These are phyloP conservation scores for Porites evermanni DNA, from an alignment of 92 coral and sea anemone species.

Conservation along the genomic window DNA sequence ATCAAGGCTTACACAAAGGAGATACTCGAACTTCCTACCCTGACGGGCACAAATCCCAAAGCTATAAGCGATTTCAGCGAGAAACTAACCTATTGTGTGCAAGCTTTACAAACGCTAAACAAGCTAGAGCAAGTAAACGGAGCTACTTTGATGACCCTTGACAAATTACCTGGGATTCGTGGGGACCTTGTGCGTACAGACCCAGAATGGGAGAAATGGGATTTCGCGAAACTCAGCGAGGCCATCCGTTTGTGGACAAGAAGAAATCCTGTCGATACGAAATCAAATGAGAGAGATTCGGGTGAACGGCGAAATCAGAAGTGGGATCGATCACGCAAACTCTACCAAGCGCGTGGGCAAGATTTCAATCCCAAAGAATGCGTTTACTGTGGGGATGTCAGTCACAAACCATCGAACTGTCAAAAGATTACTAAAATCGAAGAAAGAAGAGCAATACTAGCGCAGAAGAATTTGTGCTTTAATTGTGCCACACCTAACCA, in stretches of 20 bases:
- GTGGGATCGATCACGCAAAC: constrained; percentile 11
- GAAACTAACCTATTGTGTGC: background rate
- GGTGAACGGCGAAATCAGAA: too few species aligned
- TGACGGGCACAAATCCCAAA: background rate
- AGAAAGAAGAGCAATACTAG: constrained; percentile 9
- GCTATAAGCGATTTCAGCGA: constrained; percentile 5
- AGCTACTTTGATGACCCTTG: too few species aligned
- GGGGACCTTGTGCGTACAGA: too few species aligned
- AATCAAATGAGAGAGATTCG: too few species aligned
- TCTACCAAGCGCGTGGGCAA: constrained; percentile 11
- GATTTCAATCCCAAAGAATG: constrained; percentile 10
- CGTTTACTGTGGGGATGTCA: constrained; percentile 3
- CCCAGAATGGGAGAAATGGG: too few species aligned
- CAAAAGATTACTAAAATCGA: constrained; percentile 1
- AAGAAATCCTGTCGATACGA: too few species aligned
- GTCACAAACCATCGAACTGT: constrained; percentile 22
- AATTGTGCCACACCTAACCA: background rate
- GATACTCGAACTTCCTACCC: constrained; percentile 19
- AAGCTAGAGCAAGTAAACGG: too few species aligned
- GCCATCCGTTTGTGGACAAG: too few species aligned
- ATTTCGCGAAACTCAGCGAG: too few species aligned
- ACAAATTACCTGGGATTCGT: too few species aligned
- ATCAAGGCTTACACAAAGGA: constrained; percentile 31
- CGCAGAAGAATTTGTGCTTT: background rate
- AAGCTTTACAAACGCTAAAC: too few species aligned